Percentiles rank a stretch among this genome's conserved stretches.
These are phyloP conservation scores for Chionis minor DNA, from an alignment of 2,113 vertebrate genomes.

Conservation along the genomic window DNA sequence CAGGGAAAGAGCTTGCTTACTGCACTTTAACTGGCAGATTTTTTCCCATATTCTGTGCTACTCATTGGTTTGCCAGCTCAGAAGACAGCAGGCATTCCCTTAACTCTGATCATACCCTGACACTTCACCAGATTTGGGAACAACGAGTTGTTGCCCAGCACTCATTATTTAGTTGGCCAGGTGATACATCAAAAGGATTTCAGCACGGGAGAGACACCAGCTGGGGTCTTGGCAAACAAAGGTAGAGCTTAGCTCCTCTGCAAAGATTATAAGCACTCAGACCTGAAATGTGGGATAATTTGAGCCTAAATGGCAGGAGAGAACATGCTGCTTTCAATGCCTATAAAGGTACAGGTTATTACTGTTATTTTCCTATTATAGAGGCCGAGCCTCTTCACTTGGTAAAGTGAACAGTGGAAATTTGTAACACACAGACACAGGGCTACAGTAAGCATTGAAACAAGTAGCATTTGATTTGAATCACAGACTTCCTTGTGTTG, in stretches of 20 bases:
- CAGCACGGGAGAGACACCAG: background rate
- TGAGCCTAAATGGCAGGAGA: background rate
- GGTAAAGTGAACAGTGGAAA: background rate
- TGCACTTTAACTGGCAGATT: background rate
- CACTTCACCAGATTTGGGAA: background rate
- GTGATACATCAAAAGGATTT: slow-evolving; percentile 11
- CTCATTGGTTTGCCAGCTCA: background rate
- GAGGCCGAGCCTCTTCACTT: background rate
- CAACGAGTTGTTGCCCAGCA: background rate
- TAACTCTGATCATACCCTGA: background rate
- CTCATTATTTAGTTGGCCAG: slow-evolving; percentile 1
- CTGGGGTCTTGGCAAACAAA: slow-evolving; percentile 2
- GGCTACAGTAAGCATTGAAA: background rate
- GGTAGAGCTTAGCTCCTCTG: background rate
- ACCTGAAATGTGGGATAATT: background rate
- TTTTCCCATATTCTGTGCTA: background rate
- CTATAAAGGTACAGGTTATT: background rate
- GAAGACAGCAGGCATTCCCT: background rate
- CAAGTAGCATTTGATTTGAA: background rate
- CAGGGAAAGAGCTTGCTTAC: background rate
- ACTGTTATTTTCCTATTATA: background rate
- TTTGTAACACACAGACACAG: background rate
- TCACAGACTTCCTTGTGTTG: background rate
- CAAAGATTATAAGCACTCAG: background rate
- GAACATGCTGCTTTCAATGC: background rate